These are phyloP conservation scores for Osmerus mordax DNA, from an alignment of 2,113 vertebrate genomes.

Conservation along the genomic window DNA sequence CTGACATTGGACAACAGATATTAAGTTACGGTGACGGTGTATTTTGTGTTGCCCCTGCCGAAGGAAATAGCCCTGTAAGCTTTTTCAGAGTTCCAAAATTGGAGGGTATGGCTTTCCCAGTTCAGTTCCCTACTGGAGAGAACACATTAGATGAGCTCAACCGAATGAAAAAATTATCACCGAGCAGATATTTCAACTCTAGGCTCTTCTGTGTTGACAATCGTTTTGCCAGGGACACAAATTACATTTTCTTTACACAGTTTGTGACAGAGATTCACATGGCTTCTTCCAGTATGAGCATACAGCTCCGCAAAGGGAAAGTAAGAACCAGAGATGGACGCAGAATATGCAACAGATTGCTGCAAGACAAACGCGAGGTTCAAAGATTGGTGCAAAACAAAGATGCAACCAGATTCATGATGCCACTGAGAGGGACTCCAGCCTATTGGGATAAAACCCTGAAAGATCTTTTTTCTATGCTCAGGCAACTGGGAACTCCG, in stretches of 20 bases:
- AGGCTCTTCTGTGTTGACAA: no score
- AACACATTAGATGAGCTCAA: constrained; percentile 6
- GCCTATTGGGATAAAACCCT: constrained; percentile 27
- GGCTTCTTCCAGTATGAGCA: constrained; percentile 4
- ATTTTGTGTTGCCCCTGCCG: not conserved
- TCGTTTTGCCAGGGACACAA: no score
- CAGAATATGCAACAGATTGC: not conserved
- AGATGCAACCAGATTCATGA: constrained; percentile 35
- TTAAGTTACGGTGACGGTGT: not conserved
- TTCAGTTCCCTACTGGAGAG: not conserved
- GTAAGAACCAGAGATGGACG: constrained; percentile 16
- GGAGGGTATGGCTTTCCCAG: not conserved
- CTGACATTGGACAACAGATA: constrained; percentile 2
- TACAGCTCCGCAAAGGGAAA: constrained; percentile 9
- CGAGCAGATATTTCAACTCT: constrained; percentile 4
- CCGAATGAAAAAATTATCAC: not conserved
- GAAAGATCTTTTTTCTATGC: constrained; percentile 28
- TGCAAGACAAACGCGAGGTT: not conserved
- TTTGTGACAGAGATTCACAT: no score
- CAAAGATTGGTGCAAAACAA: constrained; percentile 13
- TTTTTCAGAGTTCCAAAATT: not conserved
- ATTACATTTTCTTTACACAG: no score
- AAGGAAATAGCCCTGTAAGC: not conserved
- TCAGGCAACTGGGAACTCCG: constrained; percentile 17
- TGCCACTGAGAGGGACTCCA: constrained; percentile 24